Conservation (phyloP, 2,888 invertebrate species). For the Tenodera sinensis region DNA sequence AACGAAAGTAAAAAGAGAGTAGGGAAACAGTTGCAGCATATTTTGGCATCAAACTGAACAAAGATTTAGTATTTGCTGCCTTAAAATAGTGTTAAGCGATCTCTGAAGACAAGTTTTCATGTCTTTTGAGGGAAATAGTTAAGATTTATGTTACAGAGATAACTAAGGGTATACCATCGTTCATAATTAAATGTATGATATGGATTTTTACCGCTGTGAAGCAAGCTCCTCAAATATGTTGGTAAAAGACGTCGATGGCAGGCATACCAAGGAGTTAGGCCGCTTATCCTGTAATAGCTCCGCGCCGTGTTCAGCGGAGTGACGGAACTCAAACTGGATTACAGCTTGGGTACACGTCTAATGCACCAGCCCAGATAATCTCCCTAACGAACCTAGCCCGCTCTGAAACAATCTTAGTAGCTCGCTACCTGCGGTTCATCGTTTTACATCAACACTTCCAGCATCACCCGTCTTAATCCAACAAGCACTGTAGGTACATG, state of each 20-base stretch:
- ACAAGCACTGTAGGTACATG: not conserved
- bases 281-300: not conserved
- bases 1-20: too few species aligned
- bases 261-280: not conserved
- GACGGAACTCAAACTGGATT: not conserved
- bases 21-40: too few species aligned
- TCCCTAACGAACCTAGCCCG: not conserved
- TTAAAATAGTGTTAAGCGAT: too few species aligned
- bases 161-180: too few species aligned
- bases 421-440: not conserved
- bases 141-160: too few species aligned
- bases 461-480: not conserved
- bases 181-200: too few species aligned
- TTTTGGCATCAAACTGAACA: too few species aligned
- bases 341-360: not conserved
- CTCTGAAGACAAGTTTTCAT: too few species aligned
- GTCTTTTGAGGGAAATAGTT: too few species aligned
- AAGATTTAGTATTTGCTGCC: too few species aligned
- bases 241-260: not conserved
- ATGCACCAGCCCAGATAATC: not conserved
- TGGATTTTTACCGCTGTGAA: too few species aligned
- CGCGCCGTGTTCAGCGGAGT: not conserved
- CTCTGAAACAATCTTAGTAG: not conserved
- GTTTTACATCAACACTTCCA: not conserved
- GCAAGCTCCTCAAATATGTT: not conserved